These are phyloP conservation scores for Elephantulus edwardii DNA, from an alignment of 2,113 vertebrate species.

Conservation along the genomic window DNA sequence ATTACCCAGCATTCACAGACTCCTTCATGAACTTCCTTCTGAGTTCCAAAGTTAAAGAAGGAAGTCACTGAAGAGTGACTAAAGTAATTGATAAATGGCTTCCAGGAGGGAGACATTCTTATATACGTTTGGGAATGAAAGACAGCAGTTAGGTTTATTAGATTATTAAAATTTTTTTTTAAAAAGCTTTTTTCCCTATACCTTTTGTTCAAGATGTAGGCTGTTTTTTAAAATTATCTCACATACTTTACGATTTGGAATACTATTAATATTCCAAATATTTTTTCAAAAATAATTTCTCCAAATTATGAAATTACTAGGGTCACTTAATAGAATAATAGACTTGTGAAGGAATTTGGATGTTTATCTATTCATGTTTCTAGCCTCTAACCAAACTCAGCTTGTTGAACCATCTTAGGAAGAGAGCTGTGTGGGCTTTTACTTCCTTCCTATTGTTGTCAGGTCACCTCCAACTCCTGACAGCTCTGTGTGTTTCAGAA, in stretches of 20 bases:
- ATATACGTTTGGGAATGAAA: conserved; percentile 16
- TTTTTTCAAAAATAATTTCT: not conserved
- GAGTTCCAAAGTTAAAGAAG: conserved; percentile 15
- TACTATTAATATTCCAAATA: not conserved
- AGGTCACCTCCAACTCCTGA: not conserved
- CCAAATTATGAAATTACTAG: not conserved
- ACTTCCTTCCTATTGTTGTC: not conserved
- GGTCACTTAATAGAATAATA: not conserved
- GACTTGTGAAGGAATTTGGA: not conserved
- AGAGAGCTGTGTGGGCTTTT: not conserved
- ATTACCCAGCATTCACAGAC: not conserved
- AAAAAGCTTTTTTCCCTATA: not conserved
- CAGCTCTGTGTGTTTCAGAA: not conserved
- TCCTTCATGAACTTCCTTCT: not conserved
- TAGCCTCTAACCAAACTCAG: not conserved
- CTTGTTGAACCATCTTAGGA: not conserved
- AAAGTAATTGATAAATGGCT: not conserved
- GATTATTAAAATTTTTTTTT: not conserved
- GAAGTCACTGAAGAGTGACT: not conserved
- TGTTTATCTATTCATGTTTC: not conserved
- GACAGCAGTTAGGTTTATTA: conserved; percentile 27
- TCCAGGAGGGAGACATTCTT: not conserved
- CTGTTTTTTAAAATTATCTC: not conserved
- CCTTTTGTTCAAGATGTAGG: conserved; percentile 13
- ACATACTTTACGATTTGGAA: not conserved